Evolutionary conservation across 2,888 invertebrate genomes (phyloP).

Genomic region (Gryllus longicercus): DNA sequence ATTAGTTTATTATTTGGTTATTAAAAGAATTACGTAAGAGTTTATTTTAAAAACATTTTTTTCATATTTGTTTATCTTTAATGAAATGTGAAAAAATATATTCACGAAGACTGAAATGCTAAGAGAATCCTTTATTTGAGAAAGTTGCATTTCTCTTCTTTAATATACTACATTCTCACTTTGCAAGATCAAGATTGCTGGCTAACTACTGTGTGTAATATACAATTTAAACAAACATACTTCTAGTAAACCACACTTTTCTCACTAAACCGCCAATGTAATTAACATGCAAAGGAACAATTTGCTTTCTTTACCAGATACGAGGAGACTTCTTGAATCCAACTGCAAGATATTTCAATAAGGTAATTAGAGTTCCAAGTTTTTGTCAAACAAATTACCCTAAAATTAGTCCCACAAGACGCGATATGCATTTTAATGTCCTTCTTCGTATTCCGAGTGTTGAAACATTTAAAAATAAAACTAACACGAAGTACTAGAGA

Average conservation of each 20-base stretch:
- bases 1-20: too few relatives aligned
- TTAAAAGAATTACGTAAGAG: too few relatives aligned
- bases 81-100: too few relatives aligned
- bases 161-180: too few relatives aligned
- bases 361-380: constrained; percentile 1
- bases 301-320: not conserved
- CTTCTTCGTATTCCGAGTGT: not conserved
- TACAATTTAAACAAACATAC: too few relatives aligned
- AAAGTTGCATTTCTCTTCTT: too few relatives aligned
- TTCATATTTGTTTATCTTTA: too few relatives aligned
- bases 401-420: not conserved
- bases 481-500: not conserved
- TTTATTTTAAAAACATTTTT: too few relatives aligned
- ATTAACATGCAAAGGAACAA: not conserved
- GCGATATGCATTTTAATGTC: not conserved
- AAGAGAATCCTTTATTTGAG: too few relatives aligned
- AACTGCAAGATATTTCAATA: not conserved
- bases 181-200: too few relatives aligned
- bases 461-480: not conserved
- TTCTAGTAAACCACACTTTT: not conserved
- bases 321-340: not conserved
- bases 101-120: too few relatives aligned
- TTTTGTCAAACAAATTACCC: constrained; percentile 17
- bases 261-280: not conserved
- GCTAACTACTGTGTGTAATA: too few relatives aligned